phyloP scores from a whole-genome alignment of 2,113 vertebrate genomes.

The Bubo scandiacus region DNA sequence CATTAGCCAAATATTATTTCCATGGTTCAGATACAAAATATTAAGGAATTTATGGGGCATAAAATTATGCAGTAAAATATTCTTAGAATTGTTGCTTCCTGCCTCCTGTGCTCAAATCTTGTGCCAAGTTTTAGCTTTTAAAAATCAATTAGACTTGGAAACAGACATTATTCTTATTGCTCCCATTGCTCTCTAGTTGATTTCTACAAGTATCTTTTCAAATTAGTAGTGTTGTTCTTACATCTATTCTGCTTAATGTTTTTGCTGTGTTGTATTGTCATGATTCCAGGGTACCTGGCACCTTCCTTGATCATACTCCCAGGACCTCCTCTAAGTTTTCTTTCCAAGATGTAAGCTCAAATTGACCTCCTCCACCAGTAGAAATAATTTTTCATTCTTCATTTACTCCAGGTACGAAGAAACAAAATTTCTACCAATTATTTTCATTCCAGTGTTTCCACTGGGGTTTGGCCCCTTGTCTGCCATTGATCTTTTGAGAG shows the following conservation, averaged over 20 bases:
- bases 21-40: background rate
- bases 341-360: background rate
- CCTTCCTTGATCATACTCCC: background rate
- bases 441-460: background rate
- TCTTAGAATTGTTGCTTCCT: background rate
- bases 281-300: background rate
- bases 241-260: background rate
- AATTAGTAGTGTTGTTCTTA: background rate
- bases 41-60: background rate
- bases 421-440: background rate
- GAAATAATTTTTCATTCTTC: background rate
- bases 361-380: background rate
- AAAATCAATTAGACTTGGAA: slow-evolving; percentile 7
- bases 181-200: background rate
- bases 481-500: background rate
- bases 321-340: background rate
- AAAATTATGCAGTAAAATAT: slow-evolving; percentile 4
- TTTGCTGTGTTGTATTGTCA: background rate
- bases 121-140: background rate
- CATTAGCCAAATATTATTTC: background rate
- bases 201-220: background rate
- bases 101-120: background rate
- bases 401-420: background rate
- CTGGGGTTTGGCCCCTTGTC: background rate
- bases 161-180: background rate